Evolutionary conservation across 2,888 invertebrate species (phyloP), one percentile per base, ranked within the genome.

Genomic region (Euplagia quadripunctaria): DNA sequence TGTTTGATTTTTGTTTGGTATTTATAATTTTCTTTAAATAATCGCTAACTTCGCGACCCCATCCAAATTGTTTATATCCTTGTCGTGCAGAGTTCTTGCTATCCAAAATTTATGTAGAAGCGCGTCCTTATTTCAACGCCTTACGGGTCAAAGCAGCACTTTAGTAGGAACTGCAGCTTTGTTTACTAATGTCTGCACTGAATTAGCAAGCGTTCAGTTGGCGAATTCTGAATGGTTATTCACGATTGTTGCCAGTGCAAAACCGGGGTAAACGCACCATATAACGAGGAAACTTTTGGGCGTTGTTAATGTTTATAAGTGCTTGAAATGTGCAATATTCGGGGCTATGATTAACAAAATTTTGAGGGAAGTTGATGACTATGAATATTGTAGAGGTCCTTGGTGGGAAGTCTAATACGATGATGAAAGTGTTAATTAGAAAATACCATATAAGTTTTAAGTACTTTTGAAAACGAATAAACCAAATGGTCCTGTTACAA

Each of bases 131-230:
- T 78, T 74, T 72, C 83, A 55, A 79, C 31, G 79, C 65, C 68
- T 67, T 83, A 87, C 80, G 77, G 78, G 64, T 78, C 72, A 86
- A 63, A 86, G 71, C 87, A 68, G 82, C 71, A 31, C 74, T 80
- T 77, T 75, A 77, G 64, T 49, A 64, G 74, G 75, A 77, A 80
- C 75, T 80, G 79, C 80, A 83, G 81, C 80, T 82, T 80, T 89
- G 86, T 88, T 87, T 88, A 84, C 86, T 85, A 84, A 86, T 83
- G 85, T 83, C 87, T 84, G 85, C 83, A 86, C 81, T 82, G 85
- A 87, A 88, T 89, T 89, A 88, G 87, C 81, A 77, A 75, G 81
- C 82, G 83, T 85, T 87, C 82, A 75, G 84, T 80, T 79, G 76
- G 83, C 76, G 82, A 79, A 85, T 76, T 79, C 79, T 79, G 83